Percentiles rank a stretch among this genome's conserved stretches.
These are phyloP conservation scores for Lampropteryx suffumata DNA, from an alignment of 2,888 invertebrate species.

Conservation along the genomic window DNA sequence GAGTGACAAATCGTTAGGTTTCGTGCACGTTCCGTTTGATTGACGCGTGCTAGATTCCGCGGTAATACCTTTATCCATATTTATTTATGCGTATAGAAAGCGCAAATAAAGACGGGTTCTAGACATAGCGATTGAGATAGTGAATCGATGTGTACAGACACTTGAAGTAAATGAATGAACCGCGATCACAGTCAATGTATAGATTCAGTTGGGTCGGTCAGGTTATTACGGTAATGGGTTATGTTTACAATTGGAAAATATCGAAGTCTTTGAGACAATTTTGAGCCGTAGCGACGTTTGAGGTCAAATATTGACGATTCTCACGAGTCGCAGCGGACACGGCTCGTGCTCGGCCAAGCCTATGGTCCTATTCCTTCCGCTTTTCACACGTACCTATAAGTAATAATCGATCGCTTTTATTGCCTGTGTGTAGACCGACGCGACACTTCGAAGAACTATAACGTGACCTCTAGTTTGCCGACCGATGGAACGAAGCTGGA, in stretches of 20 bases:
- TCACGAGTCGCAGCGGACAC: slow-evolving; percentile 72
- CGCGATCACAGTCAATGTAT: slow-evolving; percentile 31
- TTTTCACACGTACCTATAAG: slow-evolving; percentile 77
- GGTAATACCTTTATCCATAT: slow-evolving; percentile 73
- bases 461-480: slow-evolving; percentile 60
- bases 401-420: slow-evolving; percentile 82
- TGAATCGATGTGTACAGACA: slow-evolving; percentile 65
- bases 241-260: slow-evolving; percentile 77
- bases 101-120: slow-evolving; percentile 77
- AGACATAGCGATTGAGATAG: slow-evolving; percentile 69
- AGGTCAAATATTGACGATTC: slow-evolving; percentile 80
- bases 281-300: slow-evolving; percentile 67
- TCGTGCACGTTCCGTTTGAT: slow-evolving; percentile 75
- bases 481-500: slow-evolving; percentile 53
- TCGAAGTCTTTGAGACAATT: slow-evolving; percentile 80
- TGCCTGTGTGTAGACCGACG: slow-evolving; percentile 68
- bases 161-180: slow-evolving; percentile 47
- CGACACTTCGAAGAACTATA: slow-evolving; percentile 75
- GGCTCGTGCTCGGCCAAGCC: slow-evolving; percentile 61
- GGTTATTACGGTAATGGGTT: slow-evolving; percentile 45
- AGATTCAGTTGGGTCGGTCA: slow-evolving; percentile 19
- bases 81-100: slow-evolving; percentile 80
- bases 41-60: slow-evolving; percentile 80
- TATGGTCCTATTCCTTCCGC: slow-evolving; percentile 71
- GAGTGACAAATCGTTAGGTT: slow-evolving; percentile 78